Evolutionary conservation across 2,888 invertebrate species (phyloP).

Genomic region (Drosophila acutilabella): DNA sequence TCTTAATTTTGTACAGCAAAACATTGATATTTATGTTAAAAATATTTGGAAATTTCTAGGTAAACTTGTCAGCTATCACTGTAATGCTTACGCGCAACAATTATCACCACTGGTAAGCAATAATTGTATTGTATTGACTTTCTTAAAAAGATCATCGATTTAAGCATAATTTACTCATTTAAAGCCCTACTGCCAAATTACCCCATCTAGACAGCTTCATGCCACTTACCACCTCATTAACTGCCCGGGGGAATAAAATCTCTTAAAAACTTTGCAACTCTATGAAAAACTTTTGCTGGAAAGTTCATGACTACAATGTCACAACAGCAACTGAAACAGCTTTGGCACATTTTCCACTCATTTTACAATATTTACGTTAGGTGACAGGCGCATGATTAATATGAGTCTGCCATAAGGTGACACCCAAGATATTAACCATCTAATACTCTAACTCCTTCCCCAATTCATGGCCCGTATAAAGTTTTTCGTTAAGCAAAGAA

Average conservation of each 20-base stretch:
- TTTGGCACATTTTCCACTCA: slow-evolving; percentile 63
- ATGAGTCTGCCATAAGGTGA: slow-evolving; percentile 50
- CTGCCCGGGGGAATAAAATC: slow-evolving; percentile 29
- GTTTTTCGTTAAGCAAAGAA: slow-evolving; percentile 52
- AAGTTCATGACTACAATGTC: slow-evolving; percentile 68
- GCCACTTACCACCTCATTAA: slow-evolving; percentile 63
- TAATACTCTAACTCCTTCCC: slow-evolving; percentile 6
- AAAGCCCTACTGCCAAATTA: slow-evolving; percentile 28
- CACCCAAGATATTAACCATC: slow-evolving; percentile 50
- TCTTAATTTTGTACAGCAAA: too few relatives aligned
- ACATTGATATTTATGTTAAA: too few relatives aligned
- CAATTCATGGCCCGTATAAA: slow-evolving; percentile 37
- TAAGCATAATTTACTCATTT: slow-evolving; percentile 51
- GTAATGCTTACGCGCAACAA: too few relatives aligned
- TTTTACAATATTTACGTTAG: slow-evolving; percentile 74
- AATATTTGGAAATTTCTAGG: too few relatives aligned
- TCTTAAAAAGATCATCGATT: slow-evolving; percentile 35
- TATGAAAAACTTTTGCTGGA: slow-evolving; percentile 54
- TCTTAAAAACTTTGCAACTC: slow-evolving; percentile 55
- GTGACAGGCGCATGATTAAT: slow-evolving; percentile 79
- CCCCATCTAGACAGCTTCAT: slow-evolving; percentile 6
- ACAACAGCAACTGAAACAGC: slow-evolving; percentile 35
- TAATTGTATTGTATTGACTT: neutral
- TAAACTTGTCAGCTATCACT: too few relatives aligned
- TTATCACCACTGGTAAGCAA: neutral